A percentile compares a stretch with the other conserved stretches of the same genome.
These are phyloP conservation scores for Ellobius talpinus DNA, from an alignment of 2,113 vertebrate genomes.

Conservation along the genomic window DNA sequence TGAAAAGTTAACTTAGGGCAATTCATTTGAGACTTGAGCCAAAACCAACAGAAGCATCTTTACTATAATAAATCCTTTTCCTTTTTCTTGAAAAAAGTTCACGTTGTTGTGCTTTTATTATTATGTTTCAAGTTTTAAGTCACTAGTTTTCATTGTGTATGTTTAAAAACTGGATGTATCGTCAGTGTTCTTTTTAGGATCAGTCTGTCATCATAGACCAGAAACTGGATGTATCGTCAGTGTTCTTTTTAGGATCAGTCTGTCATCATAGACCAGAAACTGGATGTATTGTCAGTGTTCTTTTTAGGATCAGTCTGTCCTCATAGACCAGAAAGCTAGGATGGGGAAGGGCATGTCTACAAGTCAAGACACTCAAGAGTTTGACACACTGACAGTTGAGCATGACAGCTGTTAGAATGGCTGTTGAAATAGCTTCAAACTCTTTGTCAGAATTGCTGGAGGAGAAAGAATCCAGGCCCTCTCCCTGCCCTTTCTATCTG, in stretches of 20 bases:
- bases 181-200: conserved; percentile 15
- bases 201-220: neutral
- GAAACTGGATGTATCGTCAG: too few relatives aligned
- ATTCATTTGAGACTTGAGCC: conserved; percentile 24
- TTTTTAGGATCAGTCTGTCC: conserved; percentile 8
- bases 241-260: conserved; percentile 19
- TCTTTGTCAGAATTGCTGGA: neutral
- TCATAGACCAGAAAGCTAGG: neutral
- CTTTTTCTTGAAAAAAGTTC: neutral
- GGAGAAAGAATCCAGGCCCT: neutral
- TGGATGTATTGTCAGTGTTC: neutral
- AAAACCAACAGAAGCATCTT: conserved; percentile 48
- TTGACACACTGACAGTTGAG: neutral
- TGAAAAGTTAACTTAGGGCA: conserved; percentile 32
- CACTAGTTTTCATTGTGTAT: neutral
- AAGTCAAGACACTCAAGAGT: neutral
- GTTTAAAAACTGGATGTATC: neutral
- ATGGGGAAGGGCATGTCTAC: neutral
- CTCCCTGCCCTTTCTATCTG: neutral
- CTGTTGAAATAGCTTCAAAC: neutral
- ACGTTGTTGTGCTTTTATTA: neutral
- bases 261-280: neutral
- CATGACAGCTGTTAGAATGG: neutral
- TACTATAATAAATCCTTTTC: neutral
- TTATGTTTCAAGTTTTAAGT: neutral